Percentiles rank a stretch among this genome's conserved stretches.
Evolutionary conservation across 2,888 invertebrate genomes (phyloP).

Genomic region (Carcina quercana): DNA sequence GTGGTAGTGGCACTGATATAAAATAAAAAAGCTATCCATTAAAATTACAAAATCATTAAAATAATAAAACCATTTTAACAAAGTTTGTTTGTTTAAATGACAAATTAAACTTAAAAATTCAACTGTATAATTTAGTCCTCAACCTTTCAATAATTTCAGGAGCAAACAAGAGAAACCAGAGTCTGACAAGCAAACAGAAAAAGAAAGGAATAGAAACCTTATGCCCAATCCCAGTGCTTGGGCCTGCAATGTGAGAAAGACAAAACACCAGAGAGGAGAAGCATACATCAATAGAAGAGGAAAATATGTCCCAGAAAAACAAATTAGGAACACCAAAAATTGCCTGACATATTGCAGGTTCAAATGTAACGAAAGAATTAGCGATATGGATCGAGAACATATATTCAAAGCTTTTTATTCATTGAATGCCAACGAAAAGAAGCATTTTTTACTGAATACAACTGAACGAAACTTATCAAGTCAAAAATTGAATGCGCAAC

Average conservation of each 20-base stretch:
- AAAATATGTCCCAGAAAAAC: constrained; percentile 52
- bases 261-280: constrained; percentile 59
- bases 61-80: too few relatives aligned
- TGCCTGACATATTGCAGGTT: constrained; percentile 54
- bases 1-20: too few relatives aligned
- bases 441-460: constrained; percentile 56
- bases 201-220: constrained; percentile 36
- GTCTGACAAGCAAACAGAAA: constrained; percentile 19
- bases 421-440: constrained; percentile 55
- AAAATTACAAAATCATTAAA: too few relatives aligned
- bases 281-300: constrained; percentile 58
- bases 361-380: constrained; percentile 56
- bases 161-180: constrained; percentile 25
- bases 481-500: constrained; percentile 30
- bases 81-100: too few relatives aligned
- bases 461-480: constrained; percentile 52
- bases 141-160: constrained; percentile 30
- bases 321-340: constrained; percentile 51
- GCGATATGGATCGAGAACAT: constrained; percentile 48
- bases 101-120: too few relatives aligned
- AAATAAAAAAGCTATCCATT: too few relatives aligned
- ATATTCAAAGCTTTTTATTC: constrained; percentile 64
- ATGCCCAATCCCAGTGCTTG: constrained; percentile 51
- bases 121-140: too few relatives aligned
- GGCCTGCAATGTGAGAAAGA: constrained; percentile 58